These are phyloP conservation scores for Phasia obesa DNA, from an alignment of 2,888 invertebrate genomes.

Conservation along the genomic window DNA sequence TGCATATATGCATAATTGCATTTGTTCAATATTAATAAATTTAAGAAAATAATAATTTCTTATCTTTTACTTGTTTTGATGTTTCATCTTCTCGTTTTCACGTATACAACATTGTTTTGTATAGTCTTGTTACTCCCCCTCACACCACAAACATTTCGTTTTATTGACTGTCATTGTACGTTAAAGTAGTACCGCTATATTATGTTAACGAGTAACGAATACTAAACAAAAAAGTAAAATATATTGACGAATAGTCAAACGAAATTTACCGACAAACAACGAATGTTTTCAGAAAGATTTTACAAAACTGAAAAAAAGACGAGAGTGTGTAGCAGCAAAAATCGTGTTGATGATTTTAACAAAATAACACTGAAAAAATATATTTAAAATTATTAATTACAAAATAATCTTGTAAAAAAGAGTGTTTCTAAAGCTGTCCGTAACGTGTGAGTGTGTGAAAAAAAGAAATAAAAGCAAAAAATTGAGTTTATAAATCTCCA, in stretches of 20 bases:
- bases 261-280: slow-evolving; percentile 70
- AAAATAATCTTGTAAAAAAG: slow-evolving; percentile 37
- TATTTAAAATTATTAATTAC: slow-evolving; percentile 37
- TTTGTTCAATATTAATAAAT: not conserved
- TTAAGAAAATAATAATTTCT: not conserved
- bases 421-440: slow-evolving; percentile 56
- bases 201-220: slow-evolving; percentile 33
- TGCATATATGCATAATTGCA: not conserved
- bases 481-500: slow-evolving; percentile 42
- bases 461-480: slow-evolving; percentile 29
- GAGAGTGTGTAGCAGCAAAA: slow-evolving; percentile 64
- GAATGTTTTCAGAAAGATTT: slow-evolving; percentile 61
- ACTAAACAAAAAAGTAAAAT: slow-evolving; percentile 34
- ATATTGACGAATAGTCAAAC: slow-evolving; percentile 61
- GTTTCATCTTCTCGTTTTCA: too few relatives aligned
- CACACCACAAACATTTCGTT: slow-evolving; percentile 32
- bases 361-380: slow-evolving; percentile 57
- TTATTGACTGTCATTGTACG: slow-evolving; percentile 38
- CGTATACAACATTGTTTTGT: slow-evolving; percentile 58
- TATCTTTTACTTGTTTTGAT: not conserved
- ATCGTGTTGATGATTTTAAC: slow-evolving; percentile 57
- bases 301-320: slow-evolving; percentile 67
- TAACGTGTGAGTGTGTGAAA: slow-evolving; percentile 66
- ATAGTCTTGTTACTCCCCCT: slow-evolving; percentile 65
- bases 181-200: slow-evolving; percentile 53